A percentile compares a stretch with the other conserved stretches of the same genome.
phyloP scores from a whole-genome alignment of 2,797 vertebrate genomes.

The Orientallactaga sibirica region DNA sequence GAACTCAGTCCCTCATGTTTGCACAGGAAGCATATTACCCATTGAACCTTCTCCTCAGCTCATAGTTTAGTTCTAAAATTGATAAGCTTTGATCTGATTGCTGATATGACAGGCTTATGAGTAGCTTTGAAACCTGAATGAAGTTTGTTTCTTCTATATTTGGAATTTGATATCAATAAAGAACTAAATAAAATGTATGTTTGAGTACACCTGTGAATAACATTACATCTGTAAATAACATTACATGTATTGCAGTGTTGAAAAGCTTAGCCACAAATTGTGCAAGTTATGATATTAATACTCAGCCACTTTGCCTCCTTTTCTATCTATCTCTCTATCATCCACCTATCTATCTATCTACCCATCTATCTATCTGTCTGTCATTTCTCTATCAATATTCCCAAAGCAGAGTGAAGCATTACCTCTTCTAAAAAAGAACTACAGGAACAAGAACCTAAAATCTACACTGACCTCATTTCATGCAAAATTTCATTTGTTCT shows the following conservation, averaged over 20 bases:
- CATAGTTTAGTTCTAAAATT: background rate
- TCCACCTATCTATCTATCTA: no score
- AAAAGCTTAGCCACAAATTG: background rate
- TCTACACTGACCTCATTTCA: constrained; percentile 42
- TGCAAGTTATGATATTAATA: background rate
- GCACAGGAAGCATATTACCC: no score
- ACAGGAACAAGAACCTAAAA: constrained; percentile 13
- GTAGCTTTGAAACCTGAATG: background rate
- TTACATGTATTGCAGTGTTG: background rate
- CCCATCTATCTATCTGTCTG: no score
- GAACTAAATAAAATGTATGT: background rate
- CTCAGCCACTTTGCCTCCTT: background rate
- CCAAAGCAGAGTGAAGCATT: background rate
- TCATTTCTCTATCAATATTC: background rate
- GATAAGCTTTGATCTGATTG: background rate
- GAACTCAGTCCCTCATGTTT: no score
- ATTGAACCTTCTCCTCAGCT: no score
- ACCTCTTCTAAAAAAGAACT: background rate
- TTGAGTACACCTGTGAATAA: background rate
- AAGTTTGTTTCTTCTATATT: constrained; percentile 15
- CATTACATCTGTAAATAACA: background rate
- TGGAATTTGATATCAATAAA: constrained; percentile 3
- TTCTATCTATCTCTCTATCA: no score
- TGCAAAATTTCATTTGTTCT: constrained; percentile 60
- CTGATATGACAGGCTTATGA: background rate